phyloP scores from a whole-genome alignment of 92 coral and sea anemone species.

The Porites divaricata region DNA sequence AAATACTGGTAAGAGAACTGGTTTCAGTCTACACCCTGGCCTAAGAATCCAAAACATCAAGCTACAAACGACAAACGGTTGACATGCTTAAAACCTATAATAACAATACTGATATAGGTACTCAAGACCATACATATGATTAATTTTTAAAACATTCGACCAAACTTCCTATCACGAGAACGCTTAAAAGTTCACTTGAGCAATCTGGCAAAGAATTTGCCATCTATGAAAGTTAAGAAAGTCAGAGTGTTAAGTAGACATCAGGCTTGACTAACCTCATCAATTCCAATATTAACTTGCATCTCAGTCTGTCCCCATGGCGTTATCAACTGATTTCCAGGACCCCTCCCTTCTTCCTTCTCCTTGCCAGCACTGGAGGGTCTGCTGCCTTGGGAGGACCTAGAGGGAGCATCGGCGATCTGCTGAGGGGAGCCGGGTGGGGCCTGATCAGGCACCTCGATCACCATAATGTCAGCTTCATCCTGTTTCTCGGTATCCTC shows the following conservation, averaged over 20 bases:
- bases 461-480: slow-evolving; percentile 46
- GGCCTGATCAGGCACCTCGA: slow-evolving; percentile 36
- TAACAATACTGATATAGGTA: too few relatives aligned
- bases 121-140: too few relatives aligned
- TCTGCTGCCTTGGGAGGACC: slow-evolving; percentile 52
- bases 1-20: too few relatives aligned
- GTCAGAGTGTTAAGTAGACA: too few relatives aligned
- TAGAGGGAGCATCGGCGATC: slow-evolving; percentile 9
- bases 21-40: too few relatives aligned
- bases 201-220: too few relatives aligned
- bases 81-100: too few relatives aligned
- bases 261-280: slow-evolving; percentile 67
- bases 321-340: slow-evolving; percentile 39
- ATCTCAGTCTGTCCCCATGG: slow-evolving; percentile 58
- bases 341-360: slow-evolving; percentile 8
- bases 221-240: too few relatives aligned
- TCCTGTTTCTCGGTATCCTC: slow-evolving; percentile 43
- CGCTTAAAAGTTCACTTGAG: too few relatives aligned
- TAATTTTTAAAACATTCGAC: too few relatives aligned
- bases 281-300: slow-evolving; percentile 84
- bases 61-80: not conserved
- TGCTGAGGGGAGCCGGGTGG: slow-evolving; percentile 39
- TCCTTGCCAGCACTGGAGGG: slow-evolving; percentile 54
- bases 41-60: not conserved
- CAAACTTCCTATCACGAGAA: too few relatives aligned